Percentiles rank a stretch among this genome's conserved stretches.
These are phyloP conservation scores for Erebia ligea DNA, from an alignment of 2,888 invertebrate genomes.

Conservation along the genomic window DNA sequence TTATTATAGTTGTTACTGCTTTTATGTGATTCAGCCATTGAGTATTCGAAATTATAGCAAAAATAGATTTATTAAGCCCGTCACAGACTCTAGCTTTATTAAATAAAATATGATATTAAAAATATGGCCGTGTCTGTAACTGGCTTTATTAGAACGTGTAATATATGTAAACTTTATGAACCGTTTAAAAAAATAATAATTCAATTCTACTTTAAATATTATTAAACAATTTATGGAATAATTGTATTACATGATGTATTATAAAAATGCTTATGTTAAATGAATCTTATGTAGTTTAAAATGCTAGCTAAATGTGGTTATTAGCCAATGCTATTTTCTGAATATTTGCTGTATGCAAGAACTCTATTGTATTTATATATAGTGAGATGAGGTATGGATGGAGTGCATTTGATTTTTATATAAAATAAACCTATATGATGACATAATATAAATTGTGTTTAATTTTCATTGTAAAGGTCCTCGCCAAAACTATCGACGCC, in stretches of 20 bases:
- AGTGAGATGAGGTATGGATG: conserved; percentile 74
- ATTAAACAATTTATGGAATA: conserved; percentile 52
- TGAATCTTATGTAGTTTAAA: conserved; percentile 72
- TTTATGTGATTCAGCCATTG: conserved; percentile 73
- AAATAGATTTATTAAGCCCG: conserved; percentile 59
- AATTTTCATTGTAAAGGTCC: conserved; percentile 37
- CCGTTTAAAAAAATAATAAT: conserved; percentile 47
- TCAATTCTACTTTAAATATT: conserved; percentile 29
- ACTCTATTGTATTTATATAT: conserved; percentile 78
- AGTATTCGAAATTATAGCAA: conserved; percentile 77
- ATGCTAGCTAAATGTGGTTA: conserved; percentile 79
- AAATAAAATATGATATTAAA: neutral
- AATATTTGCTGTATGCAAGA: conserved; percentile 76
- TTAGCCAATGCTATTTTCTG: conserved; percentile 82
- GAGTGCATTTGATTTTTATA: conserved; percentile 81
- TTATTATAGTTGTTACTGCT: conserved; percentile 76
- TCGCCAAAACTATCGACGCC: no score
- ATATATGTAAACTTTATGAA: conserved; percentile 68
- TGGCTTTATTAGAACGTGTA: conserved; percentile 54
- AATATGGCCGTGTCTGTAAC: neutral
- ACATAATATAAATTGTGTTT: conserved; percentile 48
- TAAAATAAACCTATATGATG: conserved; percentile 81
- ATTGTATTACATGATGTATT: conserved; percentile 73
- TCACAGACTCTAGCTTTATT: conserved; percentile 1
- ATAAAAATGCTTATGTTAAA: conserved; percentile 67